Evolutionary conservation across 2,888 invertebrate species (phyloP).

Genomic region (Gastrophysa polygoni): DNA sequence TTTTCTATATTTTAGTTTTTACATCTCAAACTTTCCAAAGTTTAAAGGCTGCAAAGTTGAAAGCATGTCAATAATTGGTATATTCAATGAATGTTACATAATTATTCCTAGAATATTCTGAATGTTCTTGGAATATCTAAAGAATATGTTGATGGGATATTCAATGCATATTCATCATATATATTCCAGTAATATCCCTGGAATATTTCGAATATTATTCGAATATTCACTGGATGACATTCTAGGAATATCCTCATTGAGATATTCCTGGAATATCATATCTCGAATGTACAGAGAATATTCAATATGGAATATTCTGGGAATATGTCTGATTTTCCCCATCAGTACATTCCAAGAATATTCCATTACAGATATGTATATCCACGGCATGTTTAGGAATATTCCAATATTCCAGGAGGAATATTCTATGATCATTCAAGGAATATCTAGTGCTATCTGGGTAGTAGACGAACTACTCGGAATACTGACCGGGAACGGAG

Average conservation of each 20-base stretch:
- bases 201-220: not conserved
- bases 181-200: slow-evolving; percentile 1
- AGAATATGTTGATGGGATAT: not conserved
- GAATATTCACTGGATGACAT: not conserved
- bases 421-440: too few species aligned
- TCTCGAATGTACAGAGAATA: not conserved
- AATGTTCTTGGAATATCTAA: not conserved
- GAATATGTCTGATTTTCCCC: not conserved
- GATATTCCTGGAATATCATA: slow-evolving; percentile 7
- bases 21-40: too few species aligned
- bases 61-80: not conserved
- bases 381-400: too few species aligned
- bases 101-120: not conserved
- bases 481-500: too few species aligned
- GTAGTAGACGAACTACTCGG: too few species aligned
- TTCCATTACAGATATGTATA: too few species aligned
- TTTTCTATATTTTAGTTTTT: too few species aligned
- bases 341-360: not conserved
- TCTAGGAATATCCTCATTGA: not conserved
- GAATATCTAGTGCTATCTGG: too few species aligned
- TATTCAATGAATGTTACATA: not conserved
- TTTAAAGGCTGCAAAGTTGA: not conserved
- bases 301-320: slow-evolving; percentile 8
- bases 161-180: slow-evolving; percentile 1
- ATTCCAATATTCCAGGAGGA: too few species aligned